Evolutionary conservation across 2,888 invertebrate genomes (phyloP).

Genomic region (Miltochrista miniata): DNA sequence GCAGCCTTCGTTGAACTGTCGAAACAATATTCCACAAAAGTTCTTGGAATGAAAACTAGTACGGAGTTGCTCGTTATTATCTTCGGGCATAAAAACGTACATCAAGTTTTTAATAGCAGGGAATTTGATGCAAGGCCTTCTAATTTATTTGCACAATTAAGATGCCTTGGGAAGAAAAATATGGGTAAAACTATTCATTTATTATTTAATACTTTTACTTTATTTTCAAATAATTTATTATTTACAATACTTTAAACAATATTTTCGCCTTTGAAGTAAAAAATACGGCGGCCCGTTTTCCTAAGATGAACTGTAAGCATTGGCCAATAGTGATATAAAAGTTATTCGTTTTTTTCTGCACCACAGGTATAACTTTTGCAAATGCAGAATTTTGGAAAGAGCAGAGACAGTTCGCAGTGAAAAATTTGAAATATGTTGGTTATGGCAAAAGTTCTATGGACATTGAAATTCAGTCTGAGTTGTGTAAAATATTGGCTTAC

Average conservation of each 20-base stretch:
- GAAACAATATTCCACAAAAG: constrained; percentile 82
- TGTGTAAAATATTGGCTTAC: constrained; percentile 74
- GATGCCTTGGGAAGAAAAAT: constrained; percentile 85
- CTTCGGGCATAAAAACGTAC: constrained; percentile 84
- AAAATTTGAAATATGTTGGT: constrained; percentile 85
- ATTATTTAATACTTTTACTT: background rate
- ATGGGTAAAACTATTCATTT: too few species aligned
- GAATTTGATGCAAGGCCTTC: constrained; percentile 89
- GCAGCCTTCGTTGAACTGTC: constrained; percentile 84
- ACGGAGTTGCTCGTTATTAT: constrained; percentile 84
- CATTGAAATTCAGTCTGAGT: constrained; percentile 83
- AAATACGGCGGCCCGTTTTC: too few species aligned
- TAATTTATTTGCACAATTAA: constrained; percentile 86
- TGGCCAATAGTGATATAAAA: too few species aligned
- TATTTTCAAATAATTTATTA: too few species aligned
- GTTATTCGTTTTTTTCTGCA: too few species aligned
- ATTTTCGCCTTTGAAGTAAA: too few species aligned
- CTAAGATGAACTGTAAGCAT: too few species aligned
- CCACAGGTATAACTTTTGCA: constrained; percentile 87
- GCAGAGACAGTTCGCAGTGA: constrained; percentile 86
- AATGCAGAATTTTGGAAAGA: constrained; percentile 87
- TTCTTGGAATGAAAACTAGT: constrained; percentile 87
- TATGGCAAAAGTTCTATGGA: constrained; percentile 86
- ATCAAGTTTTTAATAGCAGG: constrained; percentile 83
- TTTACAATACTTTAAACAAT: too few species aligned